phyloP scores from a whole-genome alignment of 53 echinoderm and acorn worm species.

The Henricia sp. region DNA sequence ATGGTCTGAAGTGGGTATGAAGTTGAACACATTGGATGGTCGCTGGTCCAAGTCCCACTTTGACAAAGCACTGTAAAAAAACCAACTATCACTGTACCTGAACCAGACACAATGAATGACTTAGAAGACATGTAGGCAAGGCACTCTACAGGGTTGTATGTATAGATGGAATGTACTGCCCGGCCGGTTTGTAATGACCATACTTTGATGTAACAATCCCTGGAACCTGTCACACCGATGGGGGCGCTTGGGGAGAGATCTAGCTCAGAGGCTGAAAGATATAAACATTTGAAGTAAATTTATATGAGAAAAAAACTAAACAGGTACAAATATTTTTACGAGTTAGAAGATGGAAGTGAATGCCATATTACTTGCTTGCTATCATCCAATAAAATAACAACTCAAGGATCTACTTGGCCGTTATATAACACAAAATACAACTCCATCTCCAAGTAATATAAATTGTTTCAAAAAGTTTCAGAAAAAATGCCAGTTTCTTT shows the following conservation, averaged over 20 bases:
- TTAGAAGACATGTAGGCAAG: slow-evolving; percentile 61
- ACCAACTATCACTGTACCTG: too few relatives aligned
- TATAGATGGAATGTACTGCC: slow-evolving; percentile 80
- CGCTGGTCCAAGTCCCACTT: too few relatives aligned
- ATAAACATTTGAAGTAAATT: too few relatives aligned
- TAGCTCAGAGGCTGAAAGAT: slow-evolving; percentile 61
- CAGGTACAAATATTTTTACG: background rate
- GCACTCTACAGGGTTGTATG: slow-evolving; percentile 87
- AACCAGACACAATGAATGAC: slow-evolving; percentile 66
- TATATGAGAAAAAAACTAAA: too few relatives aligned
- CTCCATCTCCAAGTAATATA: too few relatives aligned
- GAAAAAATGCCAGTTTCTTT: background rate
- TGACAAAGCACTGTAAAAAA: too few relatives aligned
- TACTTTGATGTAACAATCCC: slow-evolving; percentile 83
- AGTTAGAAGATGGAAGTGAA: background rate
- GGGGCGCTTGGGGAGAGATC: slow-evolving; percentile 47
- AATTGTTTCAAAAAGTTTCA: too few relatives aligned
- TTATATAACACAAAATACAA: too few relatives aligned
- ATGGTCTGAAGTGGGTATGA: too few relatives aligned
- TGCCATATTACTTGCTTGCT: too few relatives aligned
- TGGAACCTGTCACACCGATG: slow-evolving; percentile 77
- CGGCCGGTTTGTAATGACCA: slow-evolving; percentile 78
- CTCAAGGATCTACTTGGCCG: too few relatives aligned
- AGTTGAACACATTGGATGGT: too few relatives aligned
- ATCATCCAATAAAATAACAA: background rate